phyloP scores from a whole-genome alignment of 2,113 vertebrate genomes.

The Gasterosteus aculeatus region DNA sequence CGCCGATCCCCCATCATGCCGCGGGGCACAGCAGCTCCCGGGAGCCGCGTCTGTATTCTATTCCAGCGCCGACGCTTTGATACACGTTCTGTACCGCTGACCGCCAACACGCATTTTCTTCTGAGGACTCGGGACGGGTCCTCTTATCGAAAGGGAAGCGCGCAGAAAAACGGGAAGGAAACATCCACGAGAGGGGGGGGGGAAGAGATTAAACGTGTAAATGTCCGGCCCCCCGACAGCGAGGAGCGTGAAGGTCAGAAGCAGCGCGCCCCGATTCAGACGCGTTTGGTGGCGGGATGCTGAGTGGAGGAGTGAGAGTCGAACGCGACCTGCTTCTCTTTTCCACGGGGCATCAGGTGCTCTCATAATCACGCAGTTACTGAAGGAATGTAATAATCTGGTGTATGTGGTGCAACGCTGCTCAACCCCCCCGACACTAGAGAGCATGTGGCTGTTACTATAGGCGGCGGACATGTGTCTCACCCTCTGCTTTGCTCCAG shows the following conservation, averaged over 20 bases:
- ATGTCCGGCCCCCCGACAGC: slow-evolving; percentile 6
- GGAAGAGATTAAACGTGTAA: slow-evolving; percentile 31
- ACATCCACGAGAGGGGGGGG: neutral
- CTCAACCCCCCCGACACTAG: slow-evolving; percentile 29
- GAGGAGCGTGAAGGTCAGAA: slow-evolving; percentile 43
- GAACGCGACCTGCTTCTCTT: slow-evolving; percentile 15
- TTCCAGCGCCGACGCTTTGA: neutral
- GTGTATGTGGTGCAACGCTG: neutral
- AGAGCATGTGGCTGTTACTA: slow-evolving; percentile 66
- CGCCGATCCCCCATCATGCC: neutral
- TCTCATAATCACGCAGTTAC: slow-evolving; percentile 3
- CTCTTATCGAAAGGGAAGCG: slow-evolving; percentile 7
- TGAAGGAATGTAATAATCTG: neutral
- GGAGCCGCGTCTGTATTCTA: slow-evolving; percentile 1
- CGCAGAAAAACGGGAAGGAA: neutral
- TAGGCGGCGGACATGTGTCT: slow-evolving; percentile 71
- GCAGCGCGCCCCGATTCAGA: neutral
- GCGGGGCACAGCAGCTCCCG: neutral
- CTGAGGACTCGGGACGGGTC: neutral
- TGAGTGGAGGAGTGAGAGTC: neutral
- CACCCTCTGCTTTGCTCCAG: slow-evolving; percentile 56
- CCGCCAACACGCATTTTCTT: slow-evolving; percentile 6
- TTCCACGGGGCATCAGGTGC: slow-evolving; percentile 16
- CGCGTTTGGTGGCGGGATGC: neutral
- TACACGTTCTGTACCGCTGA: slow-evolving; percentile 1